Conservation (phyloP, 53 echinoderm and acorn worm genomes). For the Temnopleurus reevesii region DNA sequence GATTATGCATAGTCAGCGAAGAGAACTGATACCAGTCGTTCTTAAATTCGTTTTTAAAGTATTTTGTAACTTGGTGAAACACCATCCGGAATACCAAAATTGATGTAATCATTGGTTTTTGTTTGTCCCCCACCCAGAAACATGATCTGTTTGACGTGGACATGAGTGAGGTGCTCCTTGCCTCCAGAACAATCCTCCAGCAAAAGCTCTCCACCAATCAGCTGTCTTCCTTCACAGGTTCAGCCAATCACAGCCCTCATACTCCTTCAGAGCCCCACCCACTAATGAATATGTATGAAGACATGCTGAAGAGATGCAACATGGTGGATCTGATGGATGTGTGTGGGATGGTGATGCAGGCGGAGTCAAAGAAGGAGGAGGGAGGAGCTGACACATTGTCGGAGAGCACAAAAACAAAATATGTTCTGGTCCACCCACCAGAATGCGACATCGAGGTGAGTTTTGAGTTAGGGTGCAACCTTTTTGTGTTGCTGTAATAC, state of each 20-base stretch:
- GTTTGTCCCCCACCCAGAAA: conserved; percentile 47
- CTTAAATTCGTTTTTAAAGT: no score
- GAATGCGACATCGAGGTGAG: conserved; percentile 75
- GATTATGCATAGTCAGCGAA: no score
- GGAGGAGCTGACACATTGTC: not conserved
- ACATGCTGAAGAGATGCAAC: conserved; percentile 72
- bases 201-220: conserved; percentile 48
- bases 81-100: no score
- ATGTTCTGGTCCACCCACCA: conserved; percentile 66
- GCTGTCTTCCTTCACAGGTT: not conserved
- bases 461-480: not conserved
- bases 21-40: no score
- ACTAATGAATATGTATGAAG: conserved; percentile 61
- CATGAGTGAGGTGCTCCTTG: conserved; percentile 70
- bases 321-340: conserved; percentile 75
- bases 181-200: conserved; percentile 33
- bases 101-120: no score
- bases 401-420: not conserved
- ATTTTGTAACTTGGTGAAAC: no score
- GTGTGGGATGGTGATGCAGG: conserved; percentile 29
- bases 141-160: conserved; percentile 73
- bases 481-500: no score
- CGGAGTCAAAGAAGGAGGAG: conserved; percentile 4
- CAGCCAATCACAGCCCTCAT: conserved; percentile 17
- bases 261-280: not conserved